A percentile compares a stretch with the other conserved stretches of the same genome.
These are phyloP conservation scores for Apoda limacodes DNA, from an alignment of 2,888 invertebrate genomes.

Conservation along the genomic window DNA sequence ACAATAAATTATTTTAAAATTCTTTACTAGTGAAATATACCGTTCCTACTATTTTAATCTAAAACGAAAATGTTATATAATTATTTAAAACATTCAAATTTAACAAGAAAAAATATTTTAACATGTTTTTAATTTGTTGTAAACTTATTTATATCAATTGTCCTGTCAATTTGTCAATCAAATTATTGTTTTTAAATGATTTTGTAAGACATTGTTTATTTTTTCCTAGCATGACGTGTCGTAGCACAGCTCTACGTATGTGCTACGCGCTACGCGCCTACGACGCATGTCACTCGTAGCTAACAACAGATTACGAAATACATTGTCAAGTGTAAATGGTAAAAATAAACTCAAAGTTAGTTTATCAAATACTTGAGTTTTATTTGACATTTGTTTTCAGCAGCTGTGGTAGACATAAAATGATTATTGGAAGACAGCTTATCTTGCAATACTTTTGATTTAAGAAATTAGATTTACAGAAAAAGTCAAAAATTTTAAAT, in stretches of 20 bases:
- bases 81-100: no score
- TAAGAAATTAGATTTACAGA: no score
- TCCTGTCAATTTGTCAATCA: conserved; percentile 20
- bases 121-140: neutral
- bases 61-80: conserved; percentile 50
- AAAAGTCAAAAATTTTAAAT: no score
- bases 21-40: conserved; percentile 68
- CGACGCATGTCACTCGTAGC: conserved; percentile 54
- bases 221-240: conserved; percentile 39
- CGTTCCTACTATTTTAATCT: conserved; percentile 67
- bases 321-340: conserved; percentile 73
- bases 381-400: conserved; percentile 29
- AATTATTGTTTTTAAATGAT: conserved; percentile 20
- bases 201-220: conserved; percentile 40
- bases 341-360: conserved; percentile 73
- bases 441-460: no score
- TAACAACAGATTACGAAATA: conserved; percentile 68
- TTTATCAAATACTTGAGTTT: conserved; percentile 68
- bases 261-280: conserved; percentile 60
- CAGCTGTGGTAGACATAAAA: no score
- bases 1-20: conserved; percentile 65
- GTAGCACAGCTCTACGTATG: conserved; percentile 27
- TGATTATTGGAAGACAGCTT: no score
- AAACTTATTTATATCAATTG: neutral
- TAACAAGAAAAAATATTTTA: no score